These are phyloP conservation scores for Orthosia cruda DNA, from an alignment of 2,888 invertebrate genomes.

Conservation along the genomic window DNA sequence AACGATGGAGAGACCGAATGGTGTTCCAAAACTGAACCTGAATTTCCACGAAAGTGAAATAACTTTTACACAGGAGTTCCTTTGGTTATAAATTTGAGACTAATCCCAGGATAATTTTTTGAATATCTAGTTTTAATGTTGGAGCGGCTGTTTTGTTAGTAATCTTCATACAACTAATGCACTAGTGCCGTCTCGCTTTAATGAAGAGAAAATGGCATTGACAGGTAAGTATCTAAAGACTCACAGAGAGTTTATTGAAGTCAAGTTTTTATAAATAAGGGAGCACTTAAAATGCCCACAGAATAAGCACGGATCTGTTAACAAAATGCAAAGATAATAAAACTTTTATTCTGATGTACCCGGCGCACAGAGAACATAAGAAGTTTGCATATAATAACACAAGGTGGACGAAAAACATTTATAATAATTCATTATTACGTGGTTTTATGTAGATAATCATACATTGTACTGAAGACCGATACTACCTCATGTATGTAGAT, in stretches of 20 bases:
- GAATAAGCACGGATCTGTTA: slow-evolving; percentile 18
- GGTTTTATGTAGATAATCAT: slow-evolving; percentile 38
- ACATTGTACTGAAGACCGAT: slow-evolving; percentile 40
- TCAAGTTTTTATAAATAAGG: slow-evolving; percentile 47
- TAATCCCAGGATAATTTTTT: slow-evolving; percentile 19
- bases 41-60: slow-evolving; percentile 80
- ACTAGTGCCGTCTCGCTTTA: slow-evolving; percentile 36
- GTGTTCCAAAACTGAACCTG: slow-evolving; percentile 67
- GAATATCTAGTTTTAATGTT: not conserved
- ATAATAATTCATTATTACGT: slow-evolving; percentile 42
- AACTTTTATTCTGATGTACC: not conserved
- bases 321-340: slow-evolving; percentile 2
- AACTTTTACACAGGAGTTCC: slow-evolving; percentile 58
- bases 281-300: slow-evolving; percentile 21
- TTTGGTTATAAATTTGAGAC: slow-evolving; percentile 26
- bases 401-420: slow-evolving; percentile 27
- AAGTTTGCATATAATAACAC: not conserved
- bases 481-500: slow-evolving; percentile 18
- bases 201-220: slow-evolving; percentile 41
- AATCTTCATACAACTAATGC: not conserved
- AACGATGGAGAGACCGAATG: slow-evolving; percentile 37
- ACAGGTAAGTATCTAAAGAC: slow-evolving; percentile 31
- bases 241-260: slow-evolving; percentile 42
- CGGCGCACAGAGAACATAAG: not conserved
- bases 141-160: not conserved